Conservation (phyloP, 2,113 vertebrate species). For the Silurus glanis region DNA sequence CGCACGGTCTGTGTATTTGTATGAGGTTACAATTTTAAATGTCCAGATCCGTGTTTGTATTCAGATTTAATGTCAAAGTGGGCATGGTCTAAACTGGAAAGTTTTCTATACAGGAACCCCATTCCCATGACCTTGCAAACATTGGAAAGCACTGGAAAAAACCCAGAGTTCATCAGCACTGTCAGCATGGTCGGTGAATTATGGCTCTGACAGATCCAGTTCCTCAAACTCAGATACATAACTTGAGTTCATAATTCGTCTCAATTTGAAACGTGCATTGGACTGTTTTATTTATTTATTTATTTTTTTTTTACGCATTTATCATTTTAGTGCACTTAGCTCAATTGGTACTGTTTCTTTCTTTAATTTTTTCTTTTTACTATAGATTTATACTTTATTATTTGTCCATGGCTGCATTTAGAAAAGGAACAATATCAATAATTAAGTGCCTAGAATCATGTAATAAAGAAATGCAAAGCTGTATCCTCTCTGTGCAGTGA, state of each 20-base stretch:
- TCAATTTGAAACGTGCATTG: background rate
- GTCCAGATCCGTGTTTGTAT: background rate
- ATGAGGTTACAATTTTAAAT: background rate
- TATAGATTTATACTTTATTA: background rate
- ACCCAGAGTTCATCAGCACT: background rate
- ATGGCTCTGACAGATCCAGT: background rate
- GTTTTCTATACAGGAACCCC: background rate
- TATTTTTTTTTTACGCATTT: background rate
- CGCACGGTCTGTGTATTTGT: background rate
- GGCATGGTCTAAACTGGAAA: background rate
- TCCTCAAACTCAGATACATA: background rate
- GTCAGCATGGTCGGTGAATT: background rate
- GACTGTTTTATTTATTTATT: background rate
- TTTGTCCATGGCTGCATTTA: background rate
- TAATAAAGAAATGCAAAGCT: background rate
- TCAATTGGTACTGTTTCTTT: background rate
- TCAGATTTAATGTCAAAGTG: background rate
- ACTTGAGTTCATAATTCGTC: background rate
- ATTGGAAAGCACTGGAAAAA: background rate
- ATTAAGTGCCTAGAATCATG: background rate
- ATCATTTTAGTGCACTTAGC: background rate
- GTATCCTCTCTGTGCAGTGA: background rate
- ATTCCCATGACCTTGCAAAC: background rate
- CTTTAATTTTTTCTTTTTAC: background rate
- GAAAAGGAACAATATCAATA: background rate